Percentiles rank a stretch among this genome's conserved stretches.
Conservation (phyloP, 2,113 vertebrate genomes). For the Gallinago undulata region DNA sequence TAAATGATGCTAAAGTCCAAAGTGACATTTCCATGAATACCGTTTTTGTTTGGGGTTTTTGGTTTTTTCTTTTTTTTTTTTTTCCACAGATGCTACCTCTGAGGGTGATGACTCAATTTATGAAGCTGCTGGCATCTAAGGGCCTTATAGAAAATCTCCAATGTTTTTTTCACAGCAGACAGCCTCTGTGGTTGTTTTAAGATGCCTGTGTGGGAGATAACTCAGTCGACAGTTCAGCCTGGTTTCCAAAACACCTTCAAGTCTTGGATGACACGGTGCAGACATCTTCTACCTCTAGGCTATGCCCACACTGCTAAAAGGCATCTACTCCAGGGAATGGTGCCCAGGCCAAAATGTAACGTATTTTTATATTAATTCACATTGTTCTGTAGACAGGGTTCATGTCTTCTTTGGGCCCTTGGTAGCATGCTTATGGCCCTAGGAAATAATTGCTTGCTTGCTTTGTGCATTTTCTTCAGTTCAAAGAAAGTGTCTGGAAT, state of each 20-base stretch:
- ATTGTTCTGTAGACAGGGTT: not conserved
- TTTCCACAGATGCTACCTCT: not conserved
- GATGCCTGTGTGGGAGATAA: not conserved
- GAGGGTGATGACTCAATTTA: rapidly evolving
- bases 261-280: not conserved
- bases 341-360: not conserved
- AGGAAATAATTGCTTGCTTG: not conserved
- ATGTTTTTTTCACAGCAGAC: not conserved
- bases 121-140: not conserved
- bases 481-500: not conserved
- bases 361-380: not conserved
- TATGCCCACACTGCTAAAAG: not conserved
- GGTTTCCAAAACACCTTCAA: not conserved
- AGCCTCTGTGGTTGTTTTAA: not conserved
- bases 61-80: not conserved
- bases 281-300: not conserved
- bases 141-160: not conserved
- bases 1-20: not conserved
- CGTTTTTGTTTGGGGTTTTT: too few relatives aligned
- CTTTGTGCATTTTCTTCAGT: not conserved
- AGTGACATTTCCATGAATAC: not conserved
- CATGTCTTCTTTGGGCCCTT: not conserved
- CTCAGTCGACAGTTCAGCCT: not conserved
- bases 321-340: not conserved
- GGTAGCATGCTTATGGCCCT: not conserved